These are phyloP conservation scores for Mungos mungo DNA, from an alignment of 2,113 vertebrate species.

Conservation along the genomic window DNA sequence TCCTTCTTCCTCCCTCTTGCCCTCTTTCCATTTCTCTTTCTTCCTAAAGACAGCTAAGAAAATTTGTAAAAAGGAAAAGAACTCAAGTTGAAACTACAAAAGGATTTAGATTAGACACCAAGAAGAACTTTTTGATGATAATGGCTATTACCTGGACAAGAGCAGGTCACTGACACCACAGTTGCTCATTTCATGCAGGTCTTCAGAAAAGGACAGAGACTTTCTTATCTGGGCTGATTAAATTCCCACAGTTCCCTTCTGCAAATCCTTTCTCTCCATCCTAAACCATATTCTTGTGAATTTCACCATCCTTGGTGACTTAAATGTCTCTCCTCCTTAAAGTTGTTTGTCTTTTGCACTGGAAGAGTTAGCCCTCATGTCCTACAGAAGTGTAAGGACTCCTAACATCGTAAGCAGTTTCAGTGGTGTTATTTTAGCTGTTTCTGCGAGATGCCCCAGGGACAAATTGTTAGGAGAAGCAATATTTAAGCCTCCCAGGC, in stretches of 20 bases:
- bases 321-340: neutral
- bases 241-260: neutral
- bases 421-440: neutral
- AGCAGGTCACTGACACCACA: neutral
- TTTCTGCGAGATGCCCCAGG: neutral
- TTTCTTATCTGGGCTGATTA: conserved; percentile 25
- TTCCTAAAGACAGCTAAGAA: neutral
- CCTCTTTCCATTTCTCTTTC: neutral
- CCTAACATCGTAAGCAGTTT: neutral
- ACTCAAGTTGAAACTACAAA: neutral
- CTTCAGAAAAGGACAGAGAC: neutral
- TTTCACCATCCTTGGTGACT: neutral
- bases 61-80: neutral
- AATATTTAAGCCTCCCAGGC: neutral
- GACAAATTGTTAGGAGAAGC: neutral
- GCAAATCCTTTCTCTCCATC: conserved; percentile 26
- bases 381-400: neutral
- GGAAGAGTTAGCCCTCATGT: neutral
- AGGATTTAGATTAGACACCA: neutral
- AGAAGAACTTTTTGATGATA: neutral
- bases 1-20: neutral
- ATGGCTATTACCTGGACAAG: neutral
- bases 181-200: neutral
- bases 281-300: neutral
- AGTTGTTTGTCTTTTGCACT: neutral